phyloP scores from a whole-genome alignment of 2,113 vertebrate genomes.

The Rhinogobius similis region DNA sequence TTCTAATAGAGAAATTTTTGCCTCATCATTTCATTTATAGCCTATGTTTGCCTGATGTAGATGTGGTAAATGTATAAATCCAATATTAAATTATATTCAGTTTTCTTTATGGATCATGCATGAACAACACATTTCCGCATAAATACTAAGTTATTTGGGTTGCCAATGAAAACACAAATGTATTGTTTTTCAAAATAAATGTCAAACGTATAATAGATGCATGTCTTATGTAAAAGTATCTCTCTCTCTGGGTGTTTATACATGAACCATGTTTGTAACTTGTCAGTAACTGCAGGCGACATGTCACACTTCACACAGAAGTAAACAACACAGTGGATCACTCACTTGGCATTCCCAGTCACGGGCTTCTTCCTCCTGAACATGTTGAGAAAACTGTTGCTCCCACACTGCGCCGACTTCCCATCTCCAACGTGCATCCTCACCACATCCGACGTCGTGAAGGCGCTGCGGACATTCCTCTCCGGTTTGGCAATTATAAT shows the following conservation, averaged over 20 bases:
- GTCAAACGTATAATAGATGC: not conserved
- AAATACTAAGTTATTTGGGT: not conserved
- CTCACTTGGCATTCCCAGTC: constrained; percentile 91
- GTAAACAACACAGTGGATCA: constrained; percentile 44
- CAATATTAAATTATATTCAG: not conserved
- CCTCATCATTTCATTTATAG: not conserved
- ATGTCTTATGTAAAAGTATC: not conserved
- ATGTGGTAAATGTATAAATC: constrained; percentile 7
- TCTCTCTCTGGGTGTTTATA: constrained; percentile 26
- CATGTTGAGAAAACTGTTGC: constrained; percentile 94
- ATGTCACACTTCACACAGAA: not conserved
- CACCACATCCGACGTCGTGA: constrained; percentile 97
- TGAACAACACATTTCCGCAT: constrained; percentile 10
- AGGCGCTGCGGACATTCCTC: constrained; percentile 97
- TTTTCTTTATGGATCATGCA: not conserved
- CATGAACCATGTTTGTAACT: constrained; percentile 13
- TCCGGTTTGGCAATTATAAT: constrained; percentile 99
- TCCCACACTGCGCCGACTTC: constrained; percentile 86
- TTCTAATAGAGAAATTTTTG: not conserved
- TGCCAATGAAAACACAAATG: not conserved
- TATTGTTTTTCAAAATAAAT: not conserved
- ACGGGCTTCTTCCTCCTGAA: constrained; percentile 95
- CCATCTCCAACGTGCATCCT: constrained; percentile 98
- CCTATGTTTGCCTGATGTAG: not conserved
- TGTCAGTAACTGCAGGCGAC: constrained; percentile 7